phyloP scores from a whole-genome alignment of 2,888 invertebrate genomes.

The Hyalella azteca region DNA sequence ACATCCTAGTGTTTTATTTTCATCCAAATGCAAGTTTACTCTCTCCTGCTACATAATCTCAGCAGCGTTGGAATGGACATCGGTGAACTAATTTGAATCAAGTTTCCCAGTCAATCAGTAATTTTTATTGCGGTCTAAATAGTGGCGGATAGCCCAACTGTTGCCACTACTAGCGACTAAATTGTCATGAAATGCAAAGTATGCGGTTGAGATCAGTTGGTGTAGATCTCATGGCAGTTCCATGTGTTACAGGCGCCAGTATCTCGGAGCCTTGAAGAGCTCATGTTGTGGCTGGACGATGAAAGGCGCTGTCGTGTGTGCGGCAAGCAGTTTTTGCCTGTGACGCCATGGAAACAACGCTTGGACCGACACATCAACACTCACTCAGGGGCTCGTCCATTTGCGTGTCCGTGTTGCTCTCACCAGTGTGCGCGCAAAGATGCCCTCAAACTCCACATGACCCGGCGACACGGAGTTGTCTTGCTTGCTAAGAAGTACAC shows the following conservation, averaged over 20 bases:
- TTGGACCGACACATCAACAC: constrained; percentile 56
- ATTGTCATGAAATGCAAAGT: not conserved
- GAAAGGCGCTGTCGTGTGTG: constrained; percentile 54
- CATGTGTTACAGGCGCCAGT: constrained; percentile 28
- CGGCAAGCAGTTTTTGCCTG: constrained; percentile 58
- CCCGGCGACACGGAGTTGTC: constrained; percentile 44
- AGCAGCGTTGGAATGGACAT: too few relatives aligned
- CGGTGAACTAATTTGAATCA: too few relatives aligned
- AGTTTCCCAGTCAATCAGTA: too few relatives aligned
- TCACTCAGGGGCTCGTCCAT: constrained; percentile 56
- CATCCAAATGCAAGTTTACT: too few relatives aligned
- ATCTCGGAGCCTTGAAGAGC: constrained; percentile 36
- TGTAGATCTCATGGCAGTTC: constrained; percentile 11
- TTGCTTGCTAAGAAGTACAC: not conserved
- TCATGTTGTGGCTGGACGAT: constrained; percentile 55
- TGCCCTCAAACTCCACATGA: constrained; percentile 52
- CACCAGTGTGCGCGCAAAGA: constrained; percentile 55
- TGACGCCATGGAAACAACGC: constrained; percentile 57
- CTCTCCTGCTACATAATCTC: too few relatives aligned
- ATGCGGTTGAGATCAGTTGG: not conserved
- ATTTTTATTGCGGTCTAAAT: too few relatives aligned
- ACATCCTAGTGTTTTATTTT: too few relatives aligned
- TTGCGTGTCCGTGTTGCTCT: constrained; percentile 50
- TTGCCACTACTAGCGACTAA: too few relatives aligned
- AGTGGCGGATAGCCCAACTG: too few relatives aligned